These are phyloP conservation scores for Bactericera cockerelli DNA, from an alignment of 1,140 invertebrate genomes.

Conservation along the genomic window DNA sequence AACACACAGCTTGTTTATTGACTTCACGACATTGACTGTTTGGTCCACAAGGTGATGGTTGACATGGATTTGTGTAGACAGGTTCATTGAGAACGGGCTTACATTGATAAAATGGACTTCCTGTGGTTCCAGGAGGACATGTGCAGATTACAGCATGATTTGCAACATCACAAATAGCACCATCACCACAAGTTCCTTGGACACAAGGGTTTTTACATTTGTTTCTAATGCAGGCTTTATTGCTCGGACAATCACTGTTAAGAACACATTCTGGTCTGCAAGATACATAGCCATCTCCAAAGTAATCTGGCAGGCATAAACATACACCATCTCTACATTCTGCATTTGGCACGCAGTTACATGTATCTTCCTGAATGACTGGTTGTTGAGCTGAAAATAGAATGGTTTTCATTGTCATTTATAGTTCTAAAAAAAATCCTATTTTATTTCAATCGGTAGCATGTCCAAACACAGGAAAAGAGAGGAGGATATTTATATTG, in stretches of 20 bases:
- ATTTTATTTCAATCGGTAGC: too few relatives aligned
- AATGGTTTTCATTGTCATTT: too few relatives aligned
- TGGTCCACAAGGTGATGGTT: conserved; percentile 37
- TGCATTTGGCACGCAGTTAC: conserved; percentile 61
- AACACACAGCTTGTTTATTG: conserved; percentile 45
- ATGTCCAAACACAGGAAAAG: too few relatives aligned
- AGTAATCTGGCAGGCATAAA: conserved; percentile 60
- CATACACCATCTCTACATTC: conserved; percentile 65
- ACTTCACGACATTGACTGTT: conserved; percentile 43
- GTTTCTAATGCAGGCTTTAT: conserved; percentile 49
- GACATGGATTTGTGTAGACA: conserved; percentile 29
- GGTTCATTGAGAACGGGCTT: conserved; percentile 25
- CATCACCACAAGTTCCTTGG: conserved; percentile 34
- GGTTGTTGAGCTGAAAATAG: conserved; percentile 20
- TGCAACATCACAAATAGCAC: conserved; percentile 35
- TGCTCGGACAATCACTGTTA: conserved; percentile 51
- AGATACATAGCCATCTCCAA: conserved; percentile 59
- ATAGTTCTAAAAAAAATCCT: too few relatives aligned
- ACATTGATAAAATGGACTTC: conserved; percentile 37
- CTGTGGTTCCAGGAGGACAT: conserved; percentile 32
- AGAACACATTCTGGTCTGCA: conserved; percentile 47
- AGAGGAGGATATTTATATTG: too few relatives aligned
- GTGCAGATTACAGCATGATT: conserved; percentile 38
- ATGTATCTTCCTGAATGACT: conserved; percentile 31
- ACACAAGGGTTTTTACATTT: conserved; percentile 63